Percentiles rank a stretch among this genome's conserved stretches.
Conservation (phyloP, 2,113 vertebrate species). For the Panthera leo region DNA sequence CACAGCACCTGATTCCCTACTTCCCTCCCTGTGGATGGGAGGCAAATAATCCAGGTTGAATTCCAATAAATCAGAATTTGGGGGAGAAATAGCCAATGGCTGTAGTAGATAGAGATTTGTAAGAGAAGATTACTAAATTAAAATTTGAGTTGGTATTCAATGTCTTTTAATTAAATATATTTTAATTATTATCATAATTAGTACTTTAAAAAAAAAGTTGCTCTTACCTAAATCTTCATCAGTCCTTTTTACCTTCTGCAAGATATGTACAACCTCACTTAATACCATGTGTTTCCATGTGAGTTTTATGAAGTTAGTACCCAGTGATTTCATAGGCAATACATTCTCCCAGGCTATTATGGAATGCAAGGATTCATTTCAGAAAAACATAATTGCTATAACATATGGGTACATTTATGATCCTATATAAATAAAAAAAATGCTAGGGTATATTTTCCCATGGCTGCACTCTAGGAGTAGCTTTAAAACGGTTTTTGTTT, state of each 20-base stretch:
- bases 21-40: not conserved
- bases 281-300: not conserved
- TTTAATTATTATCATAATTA: not conserved
- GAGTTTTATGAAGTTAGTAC: conserved; percentile 11
- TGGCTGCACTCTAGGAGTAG: not conserved
- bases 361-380: not conserved
- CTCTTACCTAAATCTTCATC: not conserved
- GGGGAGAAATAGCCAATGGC: not conserved
- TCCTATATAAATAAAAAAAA: not conserved
- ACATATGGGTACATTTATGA: not conserved
- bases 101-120: not conserved
- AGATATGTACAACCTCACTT: not conserved
- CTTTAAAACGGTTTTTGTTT: conserved; percentile 42
- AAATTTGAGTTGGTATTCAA: conserved; percentile 2
- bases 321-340: not conserved
- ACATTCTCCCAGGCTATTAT: not conserved
- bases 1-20: not conserved
- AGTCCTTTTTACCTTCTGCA: not conserved
- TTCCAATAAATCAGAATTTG: not conserved
- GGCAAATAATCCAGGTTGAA: not conserved
- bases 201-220: not conserved
- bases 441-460: not conserved
- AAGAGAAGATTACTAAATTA: not conserved
- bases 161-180: not conserved
- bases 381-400: conserved; percentile 17